Conservation (phyloP, 2,888 invertebrate species). For the Prenolepis imparis region DNA sequence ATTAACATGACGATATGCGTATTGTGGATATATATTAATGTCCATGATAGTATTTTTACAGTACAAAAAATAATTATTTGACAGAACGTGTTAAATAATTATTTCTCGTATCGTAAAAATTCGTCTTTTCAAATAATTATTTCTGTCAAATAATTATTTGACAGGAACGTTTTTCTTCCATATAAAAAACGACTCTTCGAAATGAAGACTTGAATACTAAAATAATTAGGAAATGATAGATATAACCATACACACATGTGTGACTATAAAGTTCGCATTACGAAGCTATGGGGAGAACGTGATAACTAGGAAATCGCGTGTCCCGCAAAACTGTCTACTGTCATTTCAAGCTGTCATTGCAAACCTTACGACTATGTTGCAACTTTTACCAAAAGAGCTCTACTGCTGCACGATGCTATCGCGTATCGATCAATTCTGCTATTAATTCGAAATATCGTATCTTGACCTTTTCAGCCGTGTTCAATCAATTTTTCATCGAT, state of each 20-base stretch:
- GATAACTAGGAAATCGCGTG: slow-evolving; percentile 54
- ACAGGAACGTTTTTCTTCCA: neutral
- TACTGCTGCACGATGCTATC: neutral
- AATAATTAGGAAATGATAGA: slow-evolving; percentile 25
- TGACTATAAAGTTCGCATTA: slow-evolving; percentile 32
- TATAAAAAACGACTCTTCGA: neutral
- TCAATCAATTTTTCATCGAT: slow-evolving; percentile 9
- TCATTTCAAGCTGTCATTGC: slow-evolving; percentile 28
- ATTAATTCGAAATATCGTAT: slow-evolving; percentile 26
- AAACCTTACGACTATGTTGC: slow-evolving; percentile 24
- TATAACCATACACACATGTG: slow-evolving; percentile 21
- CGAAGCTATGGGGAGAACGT: slow-evolving; percentile 37
- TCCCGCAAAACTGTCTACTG: slow-evolving; percentile 25
- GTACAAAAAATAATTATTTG: slow-evolving; percentile 10
- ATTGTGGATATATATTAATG: slow-evolving; percentile 11
- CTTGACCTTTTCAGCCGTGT: slow-evolving; percentile 30
- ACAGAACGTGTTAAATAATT: too few species aligned
- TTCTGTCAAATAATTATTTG: slow-evolving; percentile 24
- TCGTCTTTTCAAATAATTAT: too few species aligned
- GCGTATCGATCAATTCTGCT: slow-evolving; percentile 27
- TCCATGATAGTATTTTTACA: neutral
- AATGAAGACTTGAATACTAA: neutral
- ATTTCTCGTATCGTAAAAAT: too few species aligned
- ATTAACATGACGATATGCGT: neutral
- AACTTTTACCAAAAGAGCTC: slow-evolving; percentile 25